Evolutionary conservation across 2,888 invertebrate genomes (phyloP), one percentile per base, ranked within the genome.

Genomic region (Atrina japonica): DNA sequence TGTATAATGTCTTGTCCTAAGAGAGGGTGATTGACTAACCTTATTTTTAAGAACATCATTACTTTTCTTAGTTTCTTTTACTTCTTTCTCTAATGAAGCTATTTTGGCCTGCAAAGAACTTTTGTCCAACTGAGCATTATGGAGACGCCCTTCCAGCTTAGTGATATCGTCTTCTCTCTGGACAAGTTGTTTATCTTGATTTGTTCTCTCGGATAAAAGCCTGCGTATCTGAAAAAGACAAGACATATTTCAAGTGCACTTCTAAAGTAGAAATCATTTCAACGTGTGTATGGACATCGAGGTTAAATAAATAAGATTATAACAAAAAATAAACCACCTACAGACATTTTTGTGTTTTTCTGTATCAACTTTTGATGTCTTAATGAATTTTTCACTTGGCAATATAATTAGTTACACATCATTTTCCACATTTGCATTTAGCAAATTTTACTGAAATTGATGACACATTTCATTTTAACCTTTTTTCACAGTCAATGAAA

Each of bases 31-130:
- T n/a, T n/a, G n/a, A 35, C 14, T 52, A n/a, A 81, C 81, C 72
- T 78, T 79, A 16, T 66, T 72, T 68, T 80, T 82, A 9, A 82
- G 72, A 7, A 77, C 40, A 30, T 81, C 76, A 63, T 81, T 83
- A 29, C 76, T 64, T 56, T 78, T 80, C 40, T 69, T 75, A 0
- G 71, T n/a, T 27, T 77, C 77, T 18, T 74, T 71, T 14, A 74
- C 29, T 43, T 78, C 72, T 52, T 80, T 77, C 52, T 83, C 80
- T 7, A 76, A 65, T 5, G 74, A 52, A 29, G 78, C 81, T 14
- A 80, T 52, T 50, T 72, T 76, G 3, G 83, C 76, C 21, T 74
- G 71, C 9, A 81, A 70, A 9, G 80, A 68, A 23, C 68, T 71
- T 55, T 75, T 78, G 29, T 83, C 83, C 21, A 75, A 65, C 43